Evolutionary conservation across 2,888 invertebrate species (phyloP).

Genomic region (Eilema caniola): DNA sequence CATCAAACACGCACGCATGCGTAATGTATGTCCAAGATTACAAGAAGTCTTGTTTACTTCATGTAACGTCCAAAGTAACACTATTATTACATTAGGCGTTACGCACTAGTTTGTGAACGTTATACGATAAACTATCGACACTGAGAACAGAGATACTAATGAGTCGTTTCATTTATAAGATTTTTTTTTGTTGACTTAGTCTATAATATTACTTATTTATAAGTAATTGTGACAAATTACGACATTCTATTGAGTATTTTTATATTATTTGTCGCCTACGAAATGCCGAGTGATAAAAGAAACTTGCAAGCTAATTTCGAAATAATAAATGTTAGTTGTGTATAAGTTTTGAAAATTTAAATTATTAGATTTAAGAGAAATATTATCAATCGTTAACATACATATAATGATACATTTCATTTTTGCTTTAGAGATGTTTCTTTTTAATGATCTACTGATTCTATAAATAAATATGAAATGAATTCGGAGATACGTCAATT

Average conservation of each 20-base stretch:
- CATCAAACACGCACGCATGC: background rate
- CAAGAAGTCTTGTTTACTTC: background rate
- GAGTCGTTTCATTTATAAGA: background rate
- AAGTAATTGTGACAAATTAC: background rate
- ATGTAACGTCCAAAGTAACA: too few species aligned
- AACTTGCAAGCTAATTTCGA: conserved; percentile 8
- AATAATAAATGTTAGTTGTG: conserved; percentile 29
- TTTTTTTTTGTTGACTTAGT: background rate
- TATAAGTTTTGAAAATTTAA: conserved; percentile 50
- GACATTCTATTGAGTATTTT: background rate
- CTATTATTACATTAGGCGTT: background rate
- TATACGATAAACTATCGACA: background rate
- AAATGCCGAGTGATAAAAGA: background rate
- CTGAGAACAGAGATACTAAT: background rate
- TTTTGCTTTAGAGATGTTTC: conserved; percentile 36
- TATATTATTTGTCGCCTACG: background rate
- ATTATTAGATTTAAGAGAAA: conserved; percentile 51
- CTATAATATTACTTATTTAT: background rate
- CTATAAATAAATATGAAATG: conserved; percentile 25
- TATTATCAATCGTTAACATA: conserved; percentile 52
- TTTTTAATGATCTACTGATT: conserved; percentile 38
- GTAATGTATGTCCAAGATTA: background rate
- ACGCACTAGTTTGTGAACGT: background rate
- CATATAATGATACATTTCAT: conserved; percentile 46
- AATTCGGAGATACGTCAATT: conserved; percentile 1